phyloP scores from a whole-genome alignment of 2,888 invertebrate genomes.

The Mechanitis mazaeus region DNA sequence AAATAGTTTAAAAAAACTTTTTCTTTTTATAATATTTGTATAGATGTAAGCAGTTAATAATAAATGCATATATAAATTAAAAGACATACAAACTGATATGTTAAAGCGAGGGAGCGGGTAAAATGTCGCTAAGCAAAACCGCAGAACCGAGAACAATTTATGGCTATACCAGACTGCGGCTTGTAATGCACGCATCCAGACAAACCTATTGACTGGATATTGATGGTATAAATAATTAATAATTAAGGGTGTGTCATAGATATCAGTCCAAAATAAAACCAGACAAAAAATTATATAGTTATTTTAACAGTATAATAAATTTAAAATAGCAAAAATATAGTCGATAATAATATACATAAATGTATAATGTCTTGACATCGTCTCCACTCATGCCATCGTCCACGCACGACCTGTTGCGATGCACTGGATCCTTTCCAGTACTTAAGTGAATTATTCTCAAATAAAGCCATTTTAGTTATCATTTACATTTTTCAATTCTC shows the following conservation, averaged over 20 bases:
- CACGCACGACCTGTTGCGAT: slow-evolving; percentile 65
- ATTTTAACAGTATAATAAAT: too few species aligned
- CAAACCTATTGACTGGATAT: slow-evolving; percentile 18
- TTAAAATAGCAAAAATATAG: too few species aligned
- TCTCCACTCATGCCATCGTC: slow-evolving; percentile 33
- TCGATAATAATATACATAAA: too few species aligned
- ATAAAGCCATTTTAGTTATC: slow-evolving; percentile 67
- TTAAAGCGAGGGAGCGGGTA: slow-evolving; percentile 41
- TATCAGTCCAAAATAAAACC: too few species aligned
- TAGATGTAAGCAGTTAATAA: too few species aligned
- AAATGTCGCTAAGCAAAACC: slow-evolving; percentile 45
- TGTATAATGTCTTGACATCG: slow-evolving; percentile 7
- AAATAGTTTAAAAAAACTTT: too few species aligned
- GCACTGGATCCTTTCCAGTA: slow-evolving; percentile 63
- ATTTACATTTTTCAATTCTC: slow-evolving; percentile 75
- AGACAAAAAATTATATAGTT: too few species aligned
- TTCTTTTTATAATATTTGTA: too few species aligned
- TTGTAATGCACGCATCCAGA: slow-evolving; percentile 43
- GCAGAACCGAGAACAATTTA: slow-evolving; percentile 50
- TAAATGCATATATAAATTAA: too few species aligned
- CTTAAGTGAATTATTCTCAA: slow-evolving; percentile 65
- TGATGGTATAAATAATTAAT: neutral
- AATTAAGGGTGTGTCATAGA: neutral
- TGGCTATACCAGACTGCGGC: slow-evolving; percentile 47
- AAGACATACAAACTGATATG: slow-evolving; percentile 15